Base-by-base conservation (phyloP, 2,113 vertebrate species). In the Nannobrachium achirus region DNA sequence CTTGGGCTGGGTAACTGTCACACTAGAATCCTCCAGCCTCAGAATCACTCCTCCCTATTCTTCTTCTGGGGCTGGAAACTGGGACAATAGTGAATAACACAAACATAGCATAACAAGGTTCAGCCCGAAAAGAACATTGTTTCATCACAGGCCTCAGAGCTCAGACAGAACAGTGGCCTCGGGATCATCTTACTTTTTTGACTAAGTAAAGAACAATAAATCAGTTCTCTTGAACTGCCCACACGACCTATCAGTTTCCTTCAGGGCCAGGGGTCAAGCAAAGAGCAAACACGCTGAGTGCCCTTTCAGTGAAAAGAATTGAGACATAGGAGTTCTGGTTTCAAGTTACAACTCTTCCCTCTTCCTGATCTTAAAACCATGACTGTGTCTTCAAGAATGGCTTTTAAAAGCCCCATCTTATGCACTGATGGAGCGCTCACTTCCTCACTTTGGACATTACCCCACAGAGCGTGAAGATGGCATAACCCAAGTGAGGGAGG, bases 21-120 rank as follows among this genome's bases (percentile, higher is more conserved):
- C 44, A 58, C 19, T 53, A 67, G 46, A 63, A 33, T 33, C 25
- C 25, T 4, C 25, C 53, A 59, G 18, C 45, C 62, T 79, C 66
- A 51, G 53, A 75, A 74, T 18, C 44, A 51, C 50, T 46, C 71
- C 69, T 73, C 70, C 56, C 25, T 66, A 65, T 75, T 18, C 10
- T 1, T 68, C 68, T 75, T 10, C 10, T 1, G 3, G 38, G 40
- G 46, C 33, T 58, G 63, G 52, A 64, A 75, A 77, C 61, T 53
- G 49, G 39, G 39, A 42, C 62, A 64, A 18, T 5, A 33, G 3
- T 2, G 25, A 33, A 33, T 33, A 33, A 33, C 25, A 33, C 3
- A 33, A 33, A 33, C 25, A 33, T 33, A 33, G 6, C 25, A 33
- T 33, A 33, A 33, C 25, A 33, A 33, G 25, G 25, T 33, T 5